These are phyloP conservation scores for Dynastes grantii DNA, from an alignment of 2,888 invertebrate species.

Conservation along the genomic window DNA sequence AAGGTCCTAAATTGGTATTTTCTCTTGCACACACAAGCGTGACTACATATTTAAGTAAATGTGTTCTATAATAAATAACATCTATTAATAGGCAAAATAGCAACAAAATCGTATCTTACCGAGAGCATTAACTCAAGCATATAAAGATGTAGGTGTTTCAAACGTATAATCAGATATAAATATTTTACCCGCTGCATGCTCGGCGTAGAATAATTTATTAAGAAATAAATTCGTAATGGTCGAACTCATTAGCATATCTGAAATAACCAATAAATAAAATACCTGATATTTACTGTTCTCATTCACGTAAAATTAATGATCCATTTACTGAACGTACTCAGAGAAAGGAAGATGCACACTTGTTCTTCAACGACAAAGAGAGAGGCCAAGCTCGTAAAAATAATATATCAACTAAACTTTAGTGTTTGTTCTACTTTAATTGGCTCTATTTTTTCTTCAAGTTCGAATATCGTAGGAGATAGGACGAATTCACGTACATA, in stretches of 20 bases:
- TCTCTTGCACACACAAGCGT: no score
- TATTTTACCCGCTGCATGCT: background rate
- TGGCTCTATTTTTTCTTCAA: constrained; percentile 24
- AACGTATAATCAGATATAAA: constrained; percentile 31
- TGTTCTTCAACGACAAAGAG: background rate
- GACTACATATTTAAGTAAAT: no score
- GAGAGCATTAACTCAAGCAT: constrained; percentile 2
- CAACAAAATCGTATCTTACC: no score
- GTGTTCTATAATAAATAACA: no score
- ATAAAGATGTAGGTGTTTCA: constrained; percentile 21
- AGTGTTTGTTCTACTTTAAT: constrained; percentile 33
- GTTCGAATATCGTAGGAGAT: constrained; percentile 5
- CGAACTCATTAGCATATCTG: constrained; percentile 37
- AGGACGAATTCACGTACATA: constrained; percentile 31
- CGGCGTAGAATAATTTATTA: constrained; percentile 25
- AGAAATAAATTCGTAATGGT: constrained; percentile 39
- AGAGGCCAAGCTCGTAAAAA: constrained; percentile 11
- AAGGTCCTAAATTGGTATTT: no score
- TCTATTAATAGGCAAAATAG: no score
- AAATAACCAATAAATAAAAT: constrained; percentile 38
- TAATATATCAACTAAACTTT: constrained; percentile 26
- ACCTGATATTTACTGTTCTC: constrained; percentile 32
- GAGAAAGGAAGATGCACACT: constrained; percentile 3
- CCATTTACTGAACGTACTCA: constrained; percentile 8
- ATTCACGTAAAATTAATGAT: constrained; percentile 34